These are phyloP conservation scores for Lepilemur ruficaudatus DNA, from an alignment of 2,797 vertebrate species.

Conservation along the genomic window DNA sequence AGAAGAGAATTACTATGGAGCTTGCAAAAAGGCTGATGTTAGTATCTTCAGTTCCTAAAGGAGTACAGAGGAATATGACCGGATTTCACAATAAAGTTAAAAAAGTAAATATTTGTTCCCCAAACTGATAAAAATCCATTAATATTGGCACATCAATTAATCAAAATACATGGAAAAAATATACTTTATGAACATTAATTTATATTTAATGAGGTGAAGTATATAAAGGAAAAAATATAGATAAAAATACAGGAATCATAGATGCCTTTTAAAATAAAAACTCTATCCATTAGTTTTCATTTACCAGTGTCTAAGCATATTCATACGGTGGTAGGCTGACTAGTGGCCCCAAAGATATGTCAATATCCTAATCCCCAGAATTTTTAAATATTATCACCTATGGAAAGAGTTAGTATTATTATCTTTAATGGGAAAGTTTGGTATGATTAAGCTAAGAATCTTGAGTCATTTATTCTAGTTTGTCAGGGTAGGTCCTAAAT, in stretches of 20 bases:
- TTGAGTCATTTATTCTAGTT: not conserved
- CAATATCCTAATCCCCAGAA: not conserved
- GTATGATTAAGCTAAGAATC: not conserved
- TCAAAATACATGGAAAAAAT: not conserved
- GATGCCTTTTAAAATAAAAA: not conserved
- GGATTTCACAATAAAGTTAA: not conserved
- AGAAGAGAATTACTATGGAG: not conserved
- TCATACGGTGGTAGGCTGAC: not conserved
- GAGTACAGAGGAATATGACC: not conserved
- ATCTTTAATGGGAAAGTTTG: not conserved
- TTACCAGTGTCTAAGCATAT: not conserved
- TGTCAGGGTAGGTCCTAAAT: not conserved
- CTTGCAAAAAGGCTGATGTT: not conserved
- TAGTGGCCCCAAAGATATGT: fast-evolving
- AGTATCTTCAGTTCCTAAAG: not conserved
- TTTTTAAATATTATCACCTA: not conserved
- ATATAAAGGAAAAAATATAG: not conserved
- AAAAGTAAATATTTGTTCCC: not conserved
- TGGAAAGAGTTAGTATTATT: not conserved
- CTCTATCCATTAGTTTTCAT: not conserved
- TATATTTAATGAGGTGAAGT: not conserved
- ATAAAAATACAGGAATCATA: not conserved
- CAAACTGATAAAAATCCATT: not conserved
- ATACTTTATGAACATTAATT: not conserved
- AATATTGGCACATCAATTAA: not conserved